A percentile compares a stretch with the other conserved stretches of the same genome.
phyloP scores from a whole-genome alignment of 2,888 invertebrate genomes.

The Trilocha varians region DNA sequence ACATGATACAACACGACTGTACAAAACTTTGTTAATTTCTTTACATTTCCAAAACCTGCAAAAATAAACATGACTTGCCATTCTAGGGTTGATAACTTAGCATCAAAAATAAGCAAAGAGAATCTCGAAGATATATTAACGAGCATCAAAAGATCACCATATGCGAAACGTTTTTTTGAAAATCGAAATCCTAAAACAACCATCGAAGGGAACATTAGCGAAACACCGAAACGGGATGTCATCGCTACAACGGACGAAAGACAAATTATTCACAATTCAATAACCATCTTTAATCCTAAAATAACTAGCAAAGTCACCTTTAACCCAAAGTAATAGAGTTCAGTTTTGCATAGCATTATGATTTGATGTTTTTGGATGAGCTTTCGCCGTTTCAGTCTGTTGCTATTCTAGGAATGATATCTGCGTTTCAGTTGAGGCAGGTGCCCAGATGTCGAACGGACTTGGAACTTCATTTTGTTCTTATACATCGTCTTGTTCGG shows the following conservation, averaged over 20 bases:
- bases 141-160: background rate
- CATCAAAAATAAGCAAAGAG: too few relatives aligned
- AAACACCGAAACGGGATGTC: slow-evolving; percentile 51
- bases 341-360: slow-evolving; percentile 15
- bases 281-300: slow-evolving; percentile 15
- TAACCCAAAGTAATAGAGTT: slow-evolving; percentile 17
- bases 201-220: slow-evolving; percentile 56
- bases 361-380: slow-evolving; percentile 51
- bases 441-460: slow-evolving; percentile 63
- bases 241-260: slow-evolving; percentile 53
- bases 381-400: slow-evolving; percentile 65
- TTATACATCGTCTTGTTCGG: slow-evolving; percentile 49
- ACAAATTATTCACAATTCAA: slow-evolving; percentile 57
- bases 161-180: slow-evolving; percentile 23
- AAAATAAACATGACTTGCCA: too few relatives aligned
- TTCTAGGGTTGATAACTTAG: too few relatives aligned
- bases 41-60: too few relatives aligned
- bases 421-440: slow-evolving; percentile 57
- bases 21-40: too few relatives aligned
- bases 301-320: slow-evolving; percentile 8
- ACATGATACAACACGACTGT: too few relatives aligned
- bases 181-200: slow-evolving; percentile 28
- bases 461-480: slow-evolving; percentile 33
- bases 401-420: slow-evolving; percentile 71
- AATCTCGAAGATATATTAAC: too few relatives aligned